Evolutionary conservation across 2,113 vertebrate genomes (phyloP).

Genomic region (Philantomba maxwellii): DNA sequence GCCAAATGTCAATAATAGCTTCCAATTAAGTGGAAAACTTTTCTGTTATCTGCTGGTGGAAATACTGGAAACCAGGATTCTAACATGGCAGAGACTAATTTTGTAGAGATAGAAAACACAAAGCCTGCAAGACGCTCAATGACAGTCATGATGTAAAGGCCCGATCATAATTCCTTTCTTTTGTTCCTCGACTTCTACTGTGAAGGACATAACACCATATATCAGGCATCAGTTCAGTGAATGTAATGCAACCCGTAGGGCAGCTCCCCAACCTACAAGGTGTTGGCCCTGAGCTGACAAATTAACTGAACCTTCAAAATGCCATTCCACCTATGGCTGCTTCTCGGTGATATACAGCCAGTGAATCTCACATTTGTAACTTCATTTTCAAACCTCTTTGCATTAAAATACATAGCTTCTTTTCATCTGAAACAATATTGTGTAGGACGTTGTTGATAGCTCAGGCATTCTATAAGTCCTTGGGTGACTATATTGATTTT

Average conservation of each 20-base stretch:
- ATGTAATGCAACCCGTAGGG: fast-evolving
- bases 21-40: background rate
- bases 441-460: background rate
- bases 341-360: background rate
- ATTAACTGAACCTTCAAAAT: background rate
- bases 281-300: background rate
- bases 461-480: background rate
- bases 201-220: background rate
- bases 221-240: background rate
- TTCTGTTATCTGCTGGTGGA: background rate
- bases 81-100: background rate
- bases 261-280: background rate
- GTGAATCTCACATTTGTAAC: background rate
- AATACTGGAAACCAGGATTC: background rate
- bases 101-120: background rate
- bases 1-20: background rate
- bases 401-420: background rate
- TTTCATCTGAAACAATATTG: background rate
- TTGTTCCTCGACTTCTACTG: background rate
- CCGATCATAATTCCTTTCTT: background rate
- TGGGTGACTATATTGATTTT: background rate
- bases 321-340: background rate
- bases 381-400: background rate
- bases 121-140: background rate
- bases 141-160: background rate